Base-by-base conservation (phyloP, 2,797 vertebrate species). In the Falco biarmicus region DNA sequence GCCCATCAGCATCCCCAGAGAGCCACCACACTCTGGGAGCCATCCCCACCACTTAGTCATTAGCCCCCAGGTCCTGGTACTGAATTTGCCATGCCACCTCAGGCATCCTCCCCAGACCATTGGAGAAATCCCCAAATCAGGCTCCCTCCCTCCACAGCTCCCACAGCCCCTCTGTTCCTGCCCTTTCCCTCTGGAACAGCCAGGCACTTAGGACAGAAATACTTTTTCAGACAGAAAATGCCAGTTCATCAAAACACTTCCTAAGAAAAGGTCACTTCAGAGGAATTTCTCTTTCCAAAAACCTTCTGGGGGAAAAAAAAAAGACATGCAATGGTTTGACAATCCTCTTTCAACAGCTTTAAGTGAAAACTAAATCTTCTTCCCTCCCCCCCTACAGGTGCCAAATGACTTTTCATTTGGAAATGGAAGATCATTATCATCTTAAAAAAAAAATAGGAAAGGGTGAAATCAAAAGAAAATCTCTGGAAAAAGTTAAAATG, bases 401-500 rank as follows among this genome's bases (percentile, higher is more conserved):
- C 85, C 93, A 97, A 95, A 95, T 57, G 20, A 90, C 79, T 95
- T 95, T 90, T 94, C 88, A 96, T 95, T 96, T 91, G 77, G 85
- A 95, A 96, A 91, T 65, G 76, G 69, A 86, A 95, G 93, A 95
- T 94, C 5, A 0, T 94, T 97, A 95, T 94, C 93, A 71, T 84
- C 61, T 48, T 71, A 18, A 76, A 74, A 84, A 94, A 85, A 94
- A 94, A 89, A 78, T 11, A 91, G 45, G 83, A 91, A 75, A 71
- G 22, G 32, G 16, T 47, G 57, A 95, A 94, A 94, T 91, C 79
- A 90, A 93, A 95, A 88, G 65, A 91, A 95, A 90, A 91, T 53
- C 65, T 87, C 88, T 88, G 94, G 92, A 93, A 97, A 93, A 95
- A 3, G 16, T 88, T 96, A 20, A 95, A 95, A 77, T 69, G 2